Evolutionary conservation across 2,888 invertebrate genomes (phyloP), one percentile per base, ranked within the genome.

Genomic region (Pristionchus entomophagus): DNA sequence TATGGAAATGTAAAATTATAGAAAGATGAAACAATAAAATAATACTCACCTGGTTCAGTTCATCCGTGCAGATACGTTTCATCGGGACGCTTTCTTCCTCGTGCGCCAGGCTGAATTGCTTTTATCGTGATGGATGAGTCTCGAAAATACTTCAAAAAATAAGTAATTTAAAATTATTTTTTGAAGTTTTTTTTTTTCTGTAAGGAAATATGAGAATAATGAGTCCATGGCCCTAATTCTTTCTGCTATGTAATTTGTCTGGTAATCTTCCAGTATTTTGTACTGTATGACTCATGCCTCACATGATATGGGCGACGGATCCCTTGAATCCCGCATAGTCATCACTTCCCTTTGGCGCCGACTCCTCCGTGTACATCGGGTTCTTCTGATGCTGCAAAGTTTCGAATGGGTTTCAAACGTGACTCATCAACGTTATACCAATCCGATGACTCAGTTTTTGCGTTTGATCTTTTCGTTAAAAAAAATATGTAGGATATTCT

Each of bases 361-460:
- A 87, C 19, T 88, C 88, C n/a, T 82, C 88, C 4, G 89, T 87
- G 77, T 89, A 89, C 35, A 88, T 84, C 53, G 89, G 89, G 19
- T 32, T 45, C 12, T 59, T 32, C 19, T 86, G 51, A 4, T 78
- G 87, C 65, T 84, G 65, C 4, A 62, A 2, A 81, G 14, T n/a
- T 59, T 26, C 26, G 2, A 6, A 8, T 59, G 3, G 59, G n/a
- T n/a, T 6, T 59, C 26, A 6, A 41, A 78, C 26, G 3, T 1
- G 49, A 49, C 14, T 2, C 5, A 49, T n/a, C n/a, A n/a, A n/a
- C n/a, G n/a, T n/a, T n/a, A n/a, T n/a, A n/a, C n/a, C n/a, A n/a
- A n/a, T n/a, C n/a, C n/a, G n/a, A n/a, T n/a, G n/a, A n/a, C n/a
- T n/a, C n/a, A n/a, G n/a, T n/a, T n/a, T n/a, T n/a, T n/a, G n/a